Evolutionary conservation across 2,888 invertebrate genomes (phyloP).

Genomic region (Yponomeuta plumbellus): DNA sequence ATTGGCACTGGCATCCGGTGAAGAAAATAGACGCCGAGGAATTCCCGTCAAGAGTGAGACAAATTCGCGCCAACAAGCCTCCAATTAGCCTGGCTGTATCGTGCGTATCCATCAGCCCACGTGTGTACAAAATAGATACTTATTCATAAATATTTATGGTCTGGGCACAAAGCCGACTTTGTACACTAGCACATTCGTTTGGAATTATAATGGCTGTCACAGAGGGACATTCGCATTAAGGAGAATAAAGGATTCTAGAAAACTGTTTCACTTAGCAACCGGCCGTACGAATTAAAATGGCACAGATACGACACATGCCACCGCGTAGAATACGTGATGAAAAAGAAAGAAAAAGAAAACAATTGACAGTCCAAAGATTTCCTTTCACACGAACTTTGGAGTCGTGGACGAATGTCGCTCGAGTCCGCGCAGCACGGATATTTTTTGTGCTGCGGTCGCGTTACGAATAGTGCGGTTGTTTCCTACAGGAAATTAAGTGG

Average conservation of each 20-base stretch:
- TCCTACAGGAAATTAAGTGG: slow-evolving; percentile 50
- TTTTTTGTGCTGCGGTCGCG: slow-evolving; percentile 44
- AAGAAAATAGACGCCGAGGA: slow-evolving; percentile 24
- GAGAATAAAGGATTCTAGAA: slow-evolving; percentile 61
- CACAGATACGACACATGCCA: slow-evolving; percentile 46
- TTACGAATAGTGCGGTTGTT: slow-evolving; percentile 36
- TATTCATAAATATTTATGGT: slow-evolving; percentile 73
- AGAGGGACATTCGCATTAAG: slow-evolving; percentile 66
- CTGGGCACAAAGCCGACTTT: slow-evolving; percentile 65
- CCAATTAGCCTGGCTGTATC: slow-evolving; percentile 66
- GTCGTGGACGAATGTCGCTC: not conserved
- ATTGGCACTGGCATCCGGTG: slow-evolving; percentile 1
- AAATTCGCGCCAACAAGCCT: slow-evolving; percentile 63
- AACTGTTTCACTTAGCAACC: slow-evolving; percentile 66
- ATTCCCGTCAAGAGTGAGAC: slow-evolving; percentile 50
- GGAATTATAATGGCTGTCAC: slow-evolving; percentile 73
- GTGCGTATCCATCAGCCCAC: slow-evolving; percentile 70
- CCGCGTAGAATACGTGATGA: slow-evolving; percentile 45
- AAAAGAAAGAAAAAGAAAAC: slow-evolving; percentile 32
- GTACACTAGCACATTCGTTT: slow-evolving; percentile 68
- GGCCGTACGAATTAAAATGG: slow-evolving; percentile 55
- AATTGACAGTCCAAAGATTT: slow-evolving; percentile 34
- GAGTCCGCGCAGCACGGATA: slow-evolving; percentile 10
- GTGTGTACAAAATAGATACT: slow-evolving; percentile 68
- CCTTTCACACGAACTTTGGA: slow-evolving; percentile 36